A percentile compares a stretch with the other conserved stretches of the same genome.
These are phyloP conservation scores for Phrixothrix hirtus DNA, from an alignment of 2,888 invertebrate genomes.

Conservation along the genomic window DNA sequence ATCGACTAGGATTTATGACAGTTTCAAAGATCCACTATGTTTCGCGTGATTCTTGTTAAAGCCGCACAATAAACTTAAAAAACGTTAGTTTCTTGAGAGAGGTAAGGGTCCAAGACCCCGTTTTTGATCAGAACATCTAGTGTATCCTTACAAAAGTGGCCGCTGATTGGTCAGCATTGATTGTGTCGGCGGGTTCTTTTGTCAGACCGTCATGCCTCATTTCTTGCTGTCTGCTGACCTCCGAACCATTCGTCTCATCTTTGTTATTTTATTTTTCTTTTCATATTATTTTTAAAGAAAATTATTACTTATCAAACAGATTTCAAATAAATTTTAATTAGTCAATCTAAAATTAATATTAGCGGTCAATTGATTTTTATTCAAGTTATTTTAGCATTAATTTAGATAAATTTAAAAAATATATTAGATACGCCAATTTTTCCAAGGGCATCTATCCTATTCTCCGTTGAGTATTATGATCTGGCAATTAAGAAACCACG, in stretches of 20 bases:
- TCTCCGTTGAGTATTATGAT: no score
- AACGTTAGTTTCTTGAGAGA: conserved; percentile 11
- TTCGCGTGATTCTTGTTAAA: conserved; percentile 9
- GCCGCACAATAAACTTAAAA: conserved; percentile 4
- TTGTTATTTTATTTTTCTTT: conserved; percentile 39
- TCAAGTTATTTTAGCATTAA: no score
- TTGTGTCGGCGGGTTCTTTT: conserved; percentile 57
- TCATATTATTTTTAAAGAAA: conserved; percentile 17
- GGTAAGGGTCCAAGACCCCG: conserved; percentile 23
- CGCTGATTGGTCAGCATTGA: conserved; percentile 57
- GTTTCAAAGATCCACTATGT: neutral
- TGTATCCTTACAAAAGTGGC: conserved; percentile 49
- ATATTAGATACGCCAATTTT: no score
- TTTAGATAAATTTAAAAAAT: no score
- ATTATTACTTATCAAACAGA: no score
- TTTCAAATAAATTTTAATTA: no score
- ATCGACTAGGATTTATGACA: neutral
- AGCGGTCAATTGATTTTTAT: no score
- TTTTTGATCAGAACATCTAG: conserved; percentile 34
- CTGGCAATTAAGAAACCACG: no score
- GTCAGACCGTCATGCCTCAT: conserved; percentile 56
- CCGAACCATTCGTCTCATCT: conserved; percentile 48
- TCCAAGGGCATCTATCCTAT: no score
- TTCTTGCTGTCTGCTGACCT: conserved; percentile 55
- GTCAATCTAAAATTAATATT: no score